Base-by-base conservation (phyloP, 2,888 invertebrate genomes). In the Hirtodrosophila duncani region DNA sequence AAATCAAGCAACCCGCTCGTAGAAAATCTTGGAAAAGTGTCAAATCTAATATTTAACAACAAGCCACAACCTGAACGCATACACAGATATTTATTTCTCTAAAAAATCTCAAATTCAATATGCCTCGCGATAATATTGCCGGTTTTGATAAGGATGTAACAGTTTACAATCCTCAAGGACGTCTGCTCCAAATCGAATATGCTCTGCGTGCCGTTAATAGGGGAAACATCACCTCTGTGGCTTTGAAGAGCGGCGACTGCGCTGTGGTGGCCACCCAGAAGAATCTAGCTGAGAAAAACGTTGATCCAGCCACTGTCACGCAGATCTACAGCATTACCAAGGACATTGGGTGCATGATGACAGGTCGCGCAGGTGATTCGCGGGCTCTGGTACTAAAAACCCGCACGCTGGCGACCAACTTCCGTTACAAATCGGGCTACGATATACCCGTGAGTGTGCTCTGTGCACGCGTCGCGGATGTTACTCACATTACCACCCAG, bases 111-210 rank as follows among this genome's bases (percentile, higher is more conserved):
- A n/a, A n/a, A 43, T 27, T 9, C 23, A 83, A 34, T 81, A 99
- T 99, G 98, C 93, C 99, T 82, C 91, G 99, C 77, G 99, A 98
- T 86, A 98, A 96, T 86, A 98, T 98, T 88, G 99, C 99, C 79
- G 99, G 99, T 78, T 99, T 99, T 89, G 99, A 99, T 89, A 93
- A 99, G 84, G 99, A 99, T 88, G 99, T 99, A 87, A 99, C 99
- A 41, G 99, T 99, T 83, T 99, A 99, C 89, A 99, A 99, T n/a
- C 99, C 99, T 0, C 99, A 99, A 90, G 99, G 99, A 45, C 92
- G 99, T 78, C 91, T 99, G 3, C 99, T 99, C 86, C 99, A 99
- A 96, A 99, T 99, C 93, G 99, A 99, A 88, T 99, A 99, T 92
- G 99, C 99, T 0, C 94, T 99, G 86, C 99, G 99, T 88, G 99